Evolutionary conservation across 2,888 invertebrate genomes (phyloP).

Genomic region (Drosophila neotestacea): DNA sequence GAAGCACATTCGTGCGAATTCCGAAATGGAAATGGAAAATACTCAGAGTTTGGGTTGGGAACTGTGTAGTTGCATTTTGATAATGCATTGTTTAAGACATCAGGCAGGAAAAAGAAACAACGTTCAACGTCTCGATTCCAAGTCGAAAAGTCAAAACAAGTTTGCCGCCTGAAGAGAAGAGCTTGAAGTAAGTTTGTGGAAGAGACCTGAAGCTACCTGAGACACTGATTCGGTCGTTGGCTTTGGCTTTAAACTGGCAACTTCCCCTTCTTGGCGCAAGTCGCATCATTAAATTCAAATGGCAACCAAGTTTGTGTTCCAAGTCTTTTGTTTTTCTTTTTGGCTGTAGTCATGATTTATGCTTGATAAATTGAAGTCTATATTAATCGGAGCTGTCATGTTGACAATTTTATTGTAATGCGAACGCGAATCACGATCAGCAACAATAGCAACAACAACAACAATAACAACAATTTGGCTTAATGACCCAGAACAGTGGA

Average conservation of each 20-base stretch:
- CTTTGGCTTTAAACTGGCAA: slow-evolving; percentile 38
- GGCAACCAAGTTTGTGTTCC: slow-evolving; percentile 55
- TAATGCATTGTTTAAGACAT: slow-evolving; percentile 65
- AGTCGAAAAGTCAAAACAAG: slow-evolving; percentile 63
- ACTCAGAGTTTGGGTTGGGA: slow-evolving; percentile 21
- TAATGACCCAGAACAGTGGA: slow-evolving; percentile 57
- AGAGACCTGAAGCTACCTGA: slow-evolving; percentile 16
- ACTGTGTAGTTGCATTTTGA: slow-evolving; percentile 55
- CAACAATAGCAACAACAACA: slow-evolving; percentile 19
- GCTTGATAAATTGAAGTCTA: slow-evolving; percentile 67
- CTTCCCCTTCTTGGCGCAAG: slow-evolving; percentile 13
- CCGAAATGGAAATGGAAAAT: slow-evolving; percentile 46
- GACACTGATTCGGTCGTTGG: slow-evolving; percentile 52
- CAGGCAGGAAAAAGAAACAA: slow-evolving; percentile 8
- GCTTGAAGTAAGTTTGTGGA: slow-evolving; percentile 3
- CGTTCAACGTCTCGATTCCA: slow-evolving; percentile 33
- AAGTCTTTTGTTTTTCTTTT: slow-evolving; percentile 52
- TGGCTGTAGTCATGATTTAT: slow-evolving; percentile 59
- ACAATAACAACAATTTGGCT: slow-evolving; percentile 53
- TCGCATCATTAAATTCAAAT: slow-evolving; percentile 43
- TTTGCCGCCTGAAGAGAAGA: slow-evolving; percentile 32
- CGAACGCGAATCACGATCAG: slow-evolving; percentile 48
- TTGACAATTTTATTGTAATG: slow-evolving; percentile 77
- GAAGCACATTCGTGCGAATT: slow-evolving; percentile 50
- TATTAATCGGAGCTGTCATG: slow-evolving; percentile 78